A percentile compares a stretch with the other conserved stretches of the same genome.
These are phyloP conservation scores for Caenorhabditis sinica DNA, from an alignment of 2,888 invertebrate genomes.

Conservation along the genomic window DNA sequence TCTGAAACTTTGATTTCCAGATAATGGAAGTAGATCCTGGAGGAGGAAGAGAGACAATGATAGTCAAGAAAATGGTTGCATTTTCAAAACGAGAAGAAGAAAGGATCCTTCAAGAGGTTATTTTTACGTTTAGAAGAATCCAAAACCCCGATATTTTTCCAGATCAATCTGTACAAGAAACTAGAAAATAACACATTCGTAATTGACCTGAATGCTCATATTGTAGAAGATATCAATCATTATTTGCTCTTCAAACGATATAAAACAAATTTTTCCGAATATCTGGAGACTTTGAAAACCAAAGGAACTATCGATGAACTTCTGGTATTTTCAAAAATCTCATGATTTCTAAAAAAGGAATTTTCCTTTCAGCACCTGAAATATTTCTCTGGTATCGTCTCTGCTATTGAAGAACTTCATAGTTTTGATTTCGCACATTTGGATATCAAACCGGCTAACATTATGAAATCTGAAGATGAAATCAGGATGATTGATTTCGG, in stretches of 20 bases:
- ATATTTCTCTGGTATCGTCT: constrained; percentile 64
- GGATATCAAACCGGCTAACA: constrained; percentile 92
- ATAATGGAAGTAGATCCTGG: constrained; percentile 56
- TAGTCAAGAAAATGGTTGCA: constrained; percentile 71
- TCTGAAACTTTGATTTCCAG: neutral
- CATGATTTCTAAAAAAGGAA: neutral
- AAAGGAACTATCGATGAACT: constrained; percentile 13
- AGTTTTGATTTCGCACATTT: constrained; percentile 84
- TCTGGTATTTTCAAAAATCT: neutral
- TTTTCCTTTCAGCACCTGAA: constrained; percentile 25
- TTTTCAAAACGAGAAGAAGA: constrained; percentile 45
- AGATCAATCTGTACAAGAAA: constrained; percentile 48
- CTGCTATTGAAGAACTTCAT: constrained; percentile 75
- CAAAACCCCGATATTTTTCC: neutral
- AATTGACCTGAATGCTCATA: constrained; percentile 52
- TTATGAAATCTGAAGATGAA: constrained; percentile 88
- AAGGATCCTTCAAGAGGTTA: constrained; percentile 30
- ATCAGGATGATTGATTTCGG: constrained; percentile 90
- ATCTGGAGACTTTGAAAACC: constrained; percentile 25
- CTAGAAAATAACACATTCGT: constrained; percentile 37
- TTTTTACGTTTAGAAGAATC: neutral
- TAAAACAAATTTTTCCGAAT: constrained; percentile 38
- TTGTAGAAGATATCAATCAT: constrained; percentile 25
- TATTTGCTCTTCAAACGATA: constrained; percentile 63
- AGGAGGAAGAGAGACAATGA: constrained; percentile 43